These are phyloP conservation scores for Botrylloides violaceus DNA, from an alignment of 23 tunicate genomes.

Conservation along the genomic window DNA sequence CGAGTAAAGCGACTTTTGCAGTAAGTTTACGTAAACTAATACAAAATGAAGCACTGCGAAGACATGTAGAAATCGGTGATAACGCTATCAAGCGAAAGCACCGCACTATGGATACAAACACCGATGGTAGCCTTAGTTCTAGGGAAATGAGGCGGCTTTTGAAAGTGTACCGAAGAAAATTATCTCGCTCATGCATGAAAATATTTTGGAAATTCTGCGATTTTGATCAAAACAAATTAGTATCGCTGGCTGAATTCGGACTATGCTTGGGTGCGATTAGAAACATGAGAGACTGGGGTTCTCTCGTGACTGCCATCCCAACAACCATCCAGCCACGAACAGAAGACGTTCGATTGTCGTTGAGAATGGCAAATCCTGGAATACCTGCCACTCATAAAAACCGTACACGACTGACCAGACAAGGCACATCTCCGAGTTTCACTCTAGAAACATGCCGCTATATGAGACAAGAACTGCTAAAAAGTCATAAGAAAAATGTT, in stretches of 20 bases:
- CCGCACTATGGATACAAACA: constrained; percentile 1
- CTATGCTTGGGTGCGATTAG: constrained; percentile 7
- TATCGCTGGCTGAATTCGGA: constrained; percentile 2
- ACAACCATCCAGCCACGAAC: not conserved
- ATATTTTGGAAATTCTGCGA: constrained; percentile 16
- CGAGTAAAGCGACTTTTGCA: constrained; percentile 15
- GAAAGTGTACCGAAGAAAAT: constrained; percentile 8
- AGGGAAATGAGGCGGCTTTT: constrained; percentile 9
- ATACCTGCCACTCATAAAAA: not conserved
- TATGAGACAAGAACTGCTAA: not conserved
- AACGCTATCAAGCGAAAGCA: constrained; percentile 7
- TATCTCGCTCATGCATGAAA: constrained; percentile 14
- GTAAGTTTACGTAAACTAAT: not conserved
- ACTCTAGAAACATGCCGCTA: not conserved
- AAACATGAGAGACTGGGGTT: not conserved
- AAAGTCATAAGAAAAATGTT: not conserved
- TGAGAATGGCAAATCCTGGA: not conserved
- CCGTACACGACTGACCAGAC: not conserved
- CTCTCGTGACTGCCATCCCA: not conserved
- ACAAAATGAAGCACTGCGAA: not conserved
- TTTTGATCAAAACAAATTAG: not conserved
- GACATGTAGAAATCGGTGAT: not conserved
- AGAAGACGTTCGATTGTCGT: not conserved
- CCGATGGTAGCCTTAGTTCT: not conserved
- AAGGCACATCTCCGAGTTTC: not conserved